Conservation (phyloP, 2,113 vertebrate genomes). For the Nyctibius bracteatus region DNA sequence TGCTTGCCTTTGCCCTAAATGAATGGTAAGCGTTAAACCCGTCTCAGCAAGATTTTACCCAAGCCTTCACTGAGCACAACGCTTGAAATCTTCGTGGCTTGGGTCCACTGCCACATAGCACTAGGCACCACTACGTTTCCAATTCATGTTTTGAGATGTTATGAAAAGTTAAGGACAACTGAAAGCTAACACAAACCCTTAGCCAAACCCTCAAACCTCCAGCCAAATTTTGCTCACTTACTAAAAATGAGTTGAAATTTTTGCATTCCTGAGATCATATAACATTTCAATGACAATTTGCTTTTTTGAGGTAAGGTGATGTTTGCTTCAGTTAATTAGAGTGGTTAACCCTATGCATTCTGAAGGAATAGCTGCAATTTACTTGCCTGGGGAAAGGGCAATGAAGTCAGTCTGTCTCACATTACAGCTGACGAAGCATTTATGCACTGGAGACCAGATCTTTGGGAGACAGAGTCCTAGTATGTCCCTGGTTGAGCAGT, state of each 20-base stretch:
- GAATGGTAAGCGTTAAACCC: neutral
- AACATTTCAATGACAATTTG: neutral
- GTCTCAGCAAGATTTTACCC: neutral
- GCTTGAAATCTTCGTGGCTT: neutral
- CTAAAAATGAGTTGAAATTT: neutral
- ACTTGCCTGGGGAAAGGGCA: neutral
- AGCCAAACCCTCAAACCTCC: neutral
- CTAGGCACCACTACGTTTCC: neutral
- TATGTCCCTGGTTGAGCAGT: neutral
- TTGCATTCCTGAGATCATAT: neutral
- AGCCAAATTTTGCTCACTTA: neutral
- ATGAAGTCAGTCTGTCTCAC: neutral
- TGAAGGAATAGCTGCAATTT: neutral
- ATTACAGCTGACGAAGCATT: neutral
- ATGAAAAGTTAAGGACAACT: neutral
- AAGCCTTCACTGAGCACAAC: neutral
- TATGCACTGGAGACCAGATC: neutral
- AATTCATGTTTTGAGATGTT: neutral
- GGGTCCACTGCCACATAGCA: neutral
- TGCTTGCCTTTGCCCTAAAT: neutral
- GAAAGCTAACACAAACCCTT: neutral
- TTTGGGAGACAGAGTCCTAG: neutral
- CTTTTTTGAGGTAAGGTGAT: neutral
- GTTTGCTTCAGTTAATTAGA: neutral
- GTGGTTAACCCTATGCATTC: neutral